phyloP scores from a whole-genome alignment of 1,140 invertebrate species.

The Bradynema listronoti region DNA sequence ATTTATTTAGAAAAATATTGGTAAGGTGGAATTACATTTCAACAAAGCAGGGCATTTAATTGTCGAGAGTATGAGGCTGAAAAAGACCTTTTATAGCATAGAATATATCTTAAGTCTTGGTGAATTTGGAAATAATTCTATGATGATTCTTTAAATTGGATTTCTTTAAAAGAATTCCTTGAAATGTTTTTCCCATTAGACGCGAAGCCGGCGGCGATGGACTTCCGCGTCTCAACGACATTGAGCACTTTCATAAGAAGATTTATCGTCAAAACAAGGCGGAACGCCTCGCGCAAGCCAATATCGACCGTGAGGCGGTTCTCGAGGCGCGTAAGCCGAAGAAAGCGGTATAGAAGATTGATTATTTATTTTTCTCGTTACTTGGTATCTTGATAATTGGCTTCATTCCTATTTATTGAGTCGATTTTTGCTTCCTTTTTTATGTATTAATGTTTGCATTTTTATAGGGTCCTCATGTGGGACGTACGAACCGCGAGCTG shows the following conservation, averaged over 20 bases:
- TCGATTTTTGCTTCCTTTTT: neutral
- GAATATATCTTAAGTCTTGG: no score
- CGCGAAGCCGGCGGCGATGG: constrained; percentile 38
- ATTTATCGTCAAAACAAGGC: constrained; percentile 44
- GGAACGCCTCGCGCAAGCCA: constrained; percentile 45
- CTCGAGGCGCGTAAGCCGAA: constrained; percentile 45
- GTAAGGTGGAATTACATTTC: no score
- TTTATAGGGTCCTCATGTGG: constrained; percentile 53
- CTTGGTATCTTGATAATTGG: neutral
- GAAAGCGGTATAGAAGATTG: constrained; percentile 32
- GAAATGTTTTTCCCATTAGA: constrained; percentile 28
- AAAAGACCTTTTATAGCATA: no score
- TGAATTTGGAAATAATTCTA: no score
- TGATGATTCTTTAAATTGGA: no score
- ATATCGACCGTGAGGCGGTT: constrained; percentile 42
- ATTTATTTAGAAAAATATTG: no score
- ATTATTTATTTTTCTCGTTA: neutral
- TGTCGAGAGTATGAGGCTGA: no score
- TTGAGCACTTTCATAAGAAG: constrained; percentile 58
- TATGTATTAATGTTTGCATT: constrained; percentile 9
- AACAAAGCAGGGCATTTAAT: no score
- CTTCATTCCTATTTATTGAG: neutral
- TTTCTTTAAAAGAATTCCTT: no score
- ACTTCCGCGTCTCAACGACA: constrained; percentile 49
- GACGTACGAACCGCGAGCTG: constrained; percentile 49